Base-by-base conservation (phyloP, 2,113 vertebrate genomes). In the Dinomys branickii region DNA sequence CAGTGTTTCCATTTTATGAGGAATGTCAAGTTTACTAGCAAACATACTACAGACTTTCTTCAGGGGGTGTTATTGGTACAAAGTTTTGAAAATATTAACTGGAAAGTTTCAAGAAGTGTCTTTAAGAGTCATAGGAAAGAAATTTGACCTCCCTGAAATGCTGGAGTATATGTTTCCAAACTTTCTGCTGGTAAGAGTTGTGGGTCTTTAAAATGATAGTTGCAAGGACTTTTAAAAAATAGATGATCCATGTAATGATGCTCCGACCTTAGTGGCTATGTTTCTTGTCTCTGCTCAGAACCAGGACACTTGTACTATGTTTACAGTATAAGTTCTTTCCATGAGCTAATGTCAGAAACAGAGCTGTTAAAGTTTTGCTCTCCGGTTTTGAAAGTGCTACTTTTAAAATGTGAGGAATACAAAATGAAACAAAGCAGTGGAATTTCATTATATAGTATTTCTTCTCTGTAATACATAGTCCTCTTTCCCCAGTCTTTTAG, bases 31-130 rank as follows among this genome's bases (percentile, higher is more conserved):
- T 85, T 92, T 75, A 86, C 88, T 94, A 93, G 94, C 58, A 96
- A 44, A 33, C 65, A 24, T 75, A 80, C 85, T 94, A 84, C 28
- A 95, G 65, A 14, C 16, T 90, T 96, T 97, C 65, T 87, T 94
- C 92, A 83, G 81, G 58, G 86, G 28, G 78, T 95, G 35, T 82
- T 86, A 89, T 81, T 96, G 73, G 24, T 90, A 90, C 19, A 84
- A 47, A 92, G 52, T 94, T 95, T 96, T 96, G 84, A 95, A 96
- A 96, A 95, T 89, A 67, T 91, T 90, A 85, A 83, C 91, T 92
- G 65, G 19, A 85, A 95, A 88, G 78, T 96, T 97, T 96, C 75
- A 83, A 88, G 90, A 94, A 50, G 84, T 71, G 67, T 81, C 81
- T 91, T 75, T 89, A 86, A 94, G 88, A 97, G 56, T 80, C 58